Conservation (phyloP, 2,797 vertebrate species). For the Carcharodon carcharias region DNA sequence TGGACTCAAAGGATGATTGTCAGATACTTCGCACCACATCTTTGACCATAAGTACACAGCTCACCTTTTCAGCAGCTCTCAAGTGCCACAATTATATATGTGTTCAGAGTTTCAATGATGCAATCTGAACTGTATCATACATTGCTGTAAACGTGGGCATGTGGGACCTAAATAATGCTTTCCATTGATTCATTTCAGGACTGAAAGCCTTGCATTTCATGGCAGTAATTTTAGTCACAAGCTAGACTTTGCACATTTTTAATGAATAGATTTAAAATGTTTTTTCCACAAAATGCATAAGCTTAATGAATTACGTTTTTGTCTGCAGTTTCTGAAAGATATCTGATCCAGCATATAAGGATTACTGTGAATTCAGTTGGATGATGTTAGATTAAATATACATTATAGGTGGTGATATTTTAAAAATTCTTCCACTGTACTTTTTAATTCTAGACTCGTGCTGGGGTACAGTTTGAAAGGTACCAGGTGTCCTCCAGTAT, state of each 20-base stretch:
- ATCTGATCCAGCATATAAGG: neutral
- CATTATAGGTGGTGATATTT: neutral
- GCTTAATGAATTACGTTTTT: neutral
- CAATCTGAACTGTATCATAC: neutral
- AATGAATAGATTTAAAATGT: neutral
- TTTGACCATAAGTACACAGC: neutral
- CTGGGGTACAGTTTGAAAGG: neutral
- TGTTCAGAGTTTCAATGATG: neutral
- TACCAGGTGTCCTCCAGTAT: neutral
- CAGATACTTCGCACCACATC: neutral
- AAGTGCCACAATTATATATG: neutral
- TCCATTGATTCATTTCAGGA: conserved; percentile 17
- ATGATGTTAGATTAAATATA: neutral
- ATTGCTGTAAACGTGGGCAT: neutral
- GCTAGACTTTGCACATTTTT: neutral
- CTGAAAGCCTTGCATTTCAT: neutral
- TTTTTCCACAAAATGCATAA: neutral
- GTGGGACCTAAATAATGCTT: neutral
- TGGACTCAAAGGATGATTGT: neutral
- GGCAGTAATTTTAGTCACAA: neutral
- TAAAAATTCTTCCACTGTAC: neutral
- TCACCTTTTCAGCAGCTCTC: neutral
- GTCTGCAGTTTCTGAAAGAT: neutral
- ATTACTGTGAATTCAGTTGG: neutral
- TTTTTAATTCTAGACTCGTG: neutral